Evolutionary conservation across 2,888 invertebrate species (phyloP).

Genomic region (Pasiphila rectangulata): DNA sequence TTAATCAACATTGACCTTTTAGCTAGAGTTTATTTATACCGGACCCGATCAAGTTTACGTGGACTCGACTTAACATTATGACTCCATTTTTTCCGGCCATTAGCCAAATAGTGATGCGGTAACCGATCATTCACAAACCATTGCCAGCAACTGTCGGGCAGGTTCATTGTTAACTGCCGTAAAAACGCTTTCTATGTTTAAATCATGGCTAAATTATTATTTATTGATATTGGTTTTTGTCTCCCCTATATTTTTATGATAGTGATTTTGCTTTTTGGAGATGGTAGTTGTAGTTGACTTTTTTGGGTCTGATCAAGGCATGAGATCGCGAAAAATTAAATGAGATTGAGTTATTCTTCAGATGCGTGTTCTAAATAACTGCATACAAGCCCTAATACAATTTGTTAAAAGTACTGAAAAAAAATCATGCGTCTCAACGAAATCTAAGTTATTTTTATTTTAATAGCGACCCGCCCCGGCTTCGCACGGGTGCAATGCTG

Average conservation of each 20-base stretch:
- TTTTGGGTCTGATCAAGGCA: too few species aligned
- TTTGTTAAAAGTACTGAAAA: too few species aligned
- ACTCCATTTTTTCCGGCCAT: constrained; percentile 51
- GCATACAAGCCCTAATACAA: too few species aligned
- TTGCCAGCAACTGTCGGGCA: constrained; percentile 39
- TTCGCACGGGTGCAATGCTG: too few species aligned
- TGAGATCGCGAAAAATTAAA: too few species aligned
- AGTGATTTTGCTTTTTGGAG: constrained; percentile 1
- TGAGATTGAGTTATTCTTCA: too few species aligned
- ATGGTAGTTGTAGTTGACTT: not conserved
- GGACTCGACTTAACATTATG: constrained; percentile 16
- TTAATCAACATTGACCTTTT: too few species aligned
- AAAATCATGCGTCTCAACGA: too few species aligned
- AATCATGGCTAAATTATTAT: constrained; percentile 55
- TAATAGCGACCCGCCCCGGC: too few species aligned
- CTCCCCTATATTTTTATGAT: constrained; percentile 26
- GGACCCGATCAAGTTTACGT: constrained; percentile 25
- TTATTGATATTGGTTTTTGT: constrained; percentile 51
- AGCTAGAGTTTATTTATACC: too few species aligned
- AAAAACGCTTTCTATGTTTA: constrained; percentile 68
- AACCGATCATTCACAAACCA: constrained; percentile 35
- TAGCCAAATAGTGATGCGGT: constrained; percentile 63
- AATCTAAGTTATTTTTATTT: too few species aligned
- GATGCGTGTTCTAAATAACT: too few species aligned
- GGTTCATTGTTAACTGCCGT: constrained; percentile 45